phyloP scores from a whole-genome alignment of 2,888 invertebrate species.

The Netelia virgata region DNA sequence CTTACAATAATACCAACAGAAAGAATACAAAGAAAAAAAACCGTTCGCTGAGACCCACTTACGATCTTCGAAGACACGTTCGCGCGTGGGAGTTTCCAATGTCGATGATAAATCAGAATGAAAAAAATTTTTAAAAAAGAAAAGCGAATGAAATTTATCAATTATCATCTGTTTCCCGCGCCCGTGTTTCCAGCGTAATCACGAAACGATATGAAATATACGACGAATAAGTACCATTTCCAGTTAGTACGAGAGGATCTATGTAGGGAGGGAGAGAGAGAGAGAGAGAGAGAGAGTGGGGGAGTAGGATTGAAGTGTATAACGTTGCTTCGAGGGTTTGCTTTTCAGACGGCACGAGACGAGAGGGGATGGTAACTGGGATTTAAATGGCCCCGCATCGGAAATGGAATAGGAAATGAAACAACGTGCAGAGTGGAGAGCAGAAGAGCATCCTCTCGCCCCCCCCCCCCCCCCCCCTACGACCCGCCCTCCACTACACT shows the following conservation, averaged over 20 bases:
- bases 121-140: slow-evolving; percentile 34
- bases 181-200: slow-evolving; percentile 43
- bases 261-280: neutral
- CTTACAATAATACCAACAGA: slow-evolving; percentile 30
- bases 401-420: slow-evolving; percentile 84
- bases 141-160: slow-evolving; percentile 21
- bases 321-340: slow-evolving; percentile 39
- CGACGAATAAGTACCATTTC: slow-evolving; percentile 78
- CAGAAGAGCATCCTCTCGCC: neutral
- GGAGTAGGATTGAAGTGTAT: slow-evolving; percentile 22
- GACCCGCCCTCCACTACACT: neutral
- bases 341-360: slow-evolving; percentile 42
- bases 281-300: neutral
- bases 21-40: slow-evolving; percentile 22
- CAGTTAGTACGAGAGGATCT: slow-evolving; percentile 73
- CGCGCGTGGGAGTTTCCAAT: slow-evolving; percentile 51
- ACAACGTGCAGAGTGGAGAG: slow-evolving; percentile 75
- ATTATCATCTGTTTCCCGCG: slow-evolving; percentile 39
- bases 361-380: slow-evolving; percentile 75
- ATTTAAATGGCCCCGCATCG: slow-evolving; percentile 82
- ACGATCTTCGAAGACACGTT: neutral
- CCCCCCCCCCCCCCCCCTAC: neutral
- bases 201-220: slow-evolving; percentile 47
- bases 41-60: slow-evolving; percentile 24
- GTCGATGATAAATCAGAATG: slow-evolving; percentile 56